phyloP scores from a whole-genome alignment of 2,888 invertebrate species.

The Troglohyphantes excavatus region DNA sequence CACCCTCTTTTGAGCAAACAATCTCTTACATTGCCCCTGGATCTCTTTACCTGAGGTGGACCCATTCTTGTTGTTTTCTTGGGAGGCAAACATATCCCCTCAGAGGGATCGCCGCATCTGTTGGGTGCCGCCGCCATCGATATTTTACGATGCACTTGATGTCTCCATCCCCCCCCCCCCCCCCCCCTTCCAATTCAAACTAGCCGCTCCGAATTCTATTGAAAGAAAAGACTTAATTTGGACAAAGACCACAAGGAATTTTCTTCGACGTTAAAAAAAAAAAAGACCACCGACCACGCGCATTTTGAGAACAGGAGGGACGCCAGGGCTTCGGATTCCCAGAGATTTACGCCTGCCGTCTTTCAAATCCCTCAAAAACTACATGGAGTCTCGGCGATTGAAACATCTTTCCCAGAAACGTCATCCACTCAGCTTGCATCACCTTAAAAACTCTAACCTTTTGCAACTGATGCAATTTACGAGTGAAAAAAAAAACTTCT shows the following conservation, averaged over 20 bases:
- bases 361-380: not conserved
- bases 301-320: not conserved
- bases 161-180: not conserved
- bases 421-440: not conserved
- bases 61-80: not conserved
- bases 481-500: not conserved
- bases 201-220: too few species aligned
- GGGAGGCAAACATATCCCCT: not conserved
- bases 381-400: not conserved
- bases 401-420: not conserved
- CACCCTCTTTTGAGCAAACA: constrained; percentile 28
- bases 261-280: too few species aligned
- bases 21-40: constrained; percentile 2
- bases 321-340: too few species aligned
- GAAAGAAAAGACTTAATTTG: too few species aligned
- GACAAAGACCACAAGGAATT: too few species aligned
- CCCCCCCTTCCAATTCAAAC: too few species aligned
- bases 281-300: too few species aligned
- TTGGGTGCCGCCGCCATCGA: constrained; percentile 24
- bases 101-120: not conserved
- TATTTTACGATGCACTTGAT: not conserved
- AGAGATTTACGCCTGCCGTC: not conserved
- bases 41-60: constrained; percentile 25
- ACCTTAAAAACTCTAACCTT: not conserved
- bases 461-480: constrained; percentile 17